A percentile compares a stretch with the other conserved stretches of the same genome.
Evolutionary conservation across 2,113 vertebrate species (phyloP).

Genomic region (Trichomycterus rosablanca): DNA sequence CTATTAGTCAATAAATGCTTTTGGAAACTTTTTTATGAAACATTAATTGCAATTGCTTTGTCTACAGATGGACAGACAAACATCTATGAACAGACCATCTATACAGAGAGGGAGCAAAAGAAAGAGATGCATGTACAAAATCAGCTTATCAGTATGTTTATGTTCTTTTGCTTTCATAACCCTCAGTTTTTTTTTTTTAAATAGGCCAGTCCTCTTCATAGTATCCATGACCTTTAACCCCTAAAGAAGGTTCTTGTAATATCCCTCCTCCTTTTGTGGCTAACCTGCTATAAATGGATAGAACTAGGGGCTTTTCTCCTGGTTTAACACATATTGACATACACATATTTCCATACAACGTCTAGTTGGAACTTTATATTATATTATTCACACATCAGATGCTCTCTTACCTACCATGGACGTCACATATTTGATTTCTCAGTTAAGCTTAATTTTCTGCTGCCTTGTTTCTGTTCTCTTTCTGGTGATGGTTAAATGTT

Average conservation of each 20-base stretch:
- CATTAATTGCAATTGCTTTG: no score
- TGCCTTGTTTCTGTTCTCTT: not conserved
- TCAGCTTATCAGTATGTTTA: constrained; percentile 1
- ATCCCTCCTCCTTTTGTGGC: constrained; percentile 6
- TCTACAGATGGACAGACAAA: no score
- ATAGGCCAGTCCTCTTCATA: not conserved
- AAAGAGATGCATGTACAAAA: no score
- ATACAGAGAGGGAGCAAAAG: no score
- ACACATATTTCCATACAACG: no score
- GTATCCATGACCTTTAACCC: constrained; percentile 19
- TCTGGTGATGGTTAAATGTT: constrained; percentile 9
- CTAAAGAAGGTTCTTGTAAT: constrained; percentile 15
- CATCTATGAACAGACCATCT: no score
- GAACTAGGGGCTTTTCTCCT: not conserved
- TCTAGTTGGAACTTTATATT: no score
- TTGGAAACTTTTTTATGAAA: no score
- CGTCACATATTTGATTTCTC: not conserved
- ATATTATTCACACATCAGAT: not conserved
- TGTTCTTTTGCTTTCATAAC: constrained; percentile 7
- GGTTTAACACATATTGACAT: not conserved
- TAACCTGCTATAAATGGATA: constrained; percentile 3
- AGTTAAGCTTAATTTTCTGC: not conserved
- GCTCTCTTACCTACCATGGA: constrained; percentile 6
- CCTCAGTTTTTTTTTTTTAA: constrained; percentile 1
- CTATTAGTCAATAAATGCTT: no score